These are phyloP conservation scores for Anarsia innoxiella DNA, from an alignment of 2,888 invertebrate genomes.

Conservation along the genomic window DNA sequence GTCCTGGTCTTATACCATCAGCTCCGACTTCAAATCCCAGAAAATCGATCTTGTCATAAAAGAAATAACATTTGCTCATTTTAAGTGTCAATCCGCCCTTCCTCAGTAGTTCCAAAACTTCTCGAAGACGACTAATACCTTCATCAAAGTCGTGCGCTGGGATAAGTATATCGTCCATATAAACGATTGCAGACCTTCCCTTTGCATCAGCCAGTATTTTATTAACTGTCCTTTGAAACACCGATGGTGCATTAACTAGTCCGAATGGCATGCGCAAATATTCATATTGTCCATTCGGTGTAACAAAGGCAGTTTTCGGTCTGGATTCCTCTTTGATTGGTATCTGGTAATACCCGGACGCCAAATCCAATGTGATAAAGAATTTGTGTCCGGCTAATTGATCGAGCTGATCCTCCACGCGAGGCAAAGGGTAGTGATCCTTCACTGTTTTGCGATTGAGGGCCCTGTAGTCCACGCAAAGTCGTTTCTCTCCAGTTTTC, in stretches of 20 bases:
- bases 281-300: conserved; percentile 38
- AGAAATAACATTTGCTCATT: conserved; percentile 24
- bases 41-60: conserved; percentile 19
- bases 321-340: conserved; percentile 28
- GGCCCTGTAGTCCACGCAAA: conserved; percentile 20
- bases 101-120: conserved; percentile 17
- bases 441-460: conserved; percentile 16
- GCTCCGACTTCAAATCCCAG: conserved; percentile 21
- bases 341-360: conserved; percentile 21
- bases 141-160: conserved; percentile 14
- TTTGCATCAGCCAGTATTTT: conserved; percentile 19
- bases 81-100: conserved; percentile 22
- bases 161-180: conserved; percentile 19
- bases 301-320: conserved; percentile 37
- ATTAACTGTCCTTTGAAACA: conserved; percentile 36
- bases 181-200: conserved; percentile 15
- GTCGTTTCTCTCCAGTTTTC: conserved; percentile 17
- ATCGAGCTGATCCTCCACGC: conserved; percentile 10
- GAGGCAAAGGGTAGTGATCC: conserved; percentile 17
- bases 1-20: conserved; percentile 15
- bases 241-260: conserved; percentile 36
- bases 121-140: conserved; percentile 9
- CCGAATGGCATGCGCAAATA: conserved; percentile 41
- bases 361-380: conserved; percentile 25
- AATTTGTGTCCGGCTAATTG: not conserved